These are phyloP conservation scores for Actinemys pallida DNA, from an alignment of 2,113 vertebrate species.

Conservation along the genomic window DNA sequence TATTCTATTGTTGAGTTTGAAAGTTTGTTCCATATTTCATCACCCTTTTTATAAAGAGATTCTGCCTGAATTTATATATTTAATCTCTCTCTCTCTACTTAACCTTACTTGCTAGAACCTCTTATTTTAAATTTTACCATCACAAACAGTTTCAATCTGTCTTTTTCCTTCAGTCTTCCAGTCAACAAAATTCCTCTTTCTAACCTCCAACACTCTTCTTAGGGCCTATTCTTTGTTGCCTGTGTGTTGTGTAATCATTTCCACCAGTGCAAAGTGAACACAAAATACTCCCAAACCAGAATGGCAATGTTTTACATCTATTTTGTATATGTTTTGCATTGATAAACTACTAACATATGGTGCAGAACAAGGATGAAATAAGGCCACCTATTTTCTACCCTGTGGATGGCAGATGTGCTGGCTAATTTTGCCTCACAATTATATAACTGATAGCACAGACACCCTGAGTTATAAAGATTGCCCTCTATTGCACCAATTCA, in stretches of 20 bases:
- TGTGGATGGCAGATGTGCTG: neutral
- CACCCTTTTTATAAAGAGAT: slow-evolving; percentile 26
- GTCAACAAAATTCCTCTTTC: neutral
- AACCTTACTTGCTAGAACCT: slow-evolving; percentile 50
- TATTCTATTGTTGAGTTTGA: neutral
- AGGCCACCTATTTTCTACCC: neutral
- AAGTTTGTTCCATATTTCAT: neutral
- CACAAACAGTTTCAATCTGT: neutral
- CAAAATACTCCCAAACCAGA: neutral
- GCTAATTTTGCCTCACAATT: neutral
- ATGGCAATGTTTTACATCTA: neutral
- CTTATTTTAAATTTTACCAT: slow-evolving; percentile 43
- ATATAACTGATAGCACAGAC: neutral
- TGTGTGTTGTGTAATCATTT: neutral
- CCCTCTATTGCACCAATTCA: neutral
- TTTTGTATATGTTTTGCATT: neutral
- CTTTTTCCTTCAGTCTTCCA: neutral
- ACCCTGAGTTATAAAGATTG: neutral
- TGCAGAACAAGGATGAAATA: neutral
- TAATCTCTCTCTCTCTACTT: slow-evolving; percentile 15
- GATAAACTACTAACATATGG: neutral
- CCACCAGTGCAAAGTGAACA: neutral
- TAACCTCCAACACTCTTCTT: neutral
- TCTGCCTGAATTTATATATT: neutral
- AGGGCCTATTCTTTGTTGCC: neutral